Evolutionary conservation across 2,797 vertebrate genomes (phyloP).

Genomic region (Lepidocolaptes lacrymiger): DNA sequence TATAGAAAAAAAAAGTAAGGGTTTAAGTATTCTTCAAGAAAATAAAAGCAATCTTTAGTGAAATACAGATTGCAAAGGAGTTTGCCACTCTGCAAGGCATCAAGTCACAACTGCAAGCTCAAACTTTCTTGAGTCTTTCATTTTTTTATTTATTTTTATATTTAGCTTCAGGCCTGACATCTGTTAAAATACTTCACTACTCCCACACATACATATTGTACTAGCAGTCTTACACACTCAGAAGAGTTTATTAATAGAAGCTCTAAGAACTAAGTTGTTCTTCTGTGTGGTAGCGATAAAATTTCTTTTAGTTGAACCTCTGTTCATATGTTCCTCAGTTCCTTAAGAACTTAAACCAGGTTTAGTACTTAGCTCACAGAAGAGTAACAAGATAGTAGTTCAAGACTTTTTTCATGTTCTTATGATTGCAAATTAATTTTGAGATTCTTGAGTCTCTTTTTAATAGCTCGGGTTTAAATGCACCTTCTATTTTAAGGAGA

Average conservation of each 20-base stretch:
- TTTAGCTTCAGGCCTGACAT: conserved; percentile 20
- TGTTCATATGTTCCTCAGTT: conserved; percentile 43
- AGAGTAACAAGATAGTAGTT: neutral
- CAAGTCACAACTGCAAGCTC: neutral
- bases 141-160: conserved; percentile 23
- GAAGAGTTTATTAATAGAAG: conserved; percentile 39
- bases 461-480: conserved; percentile 59
- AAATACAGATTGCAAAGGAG: conserved; percentile 17
- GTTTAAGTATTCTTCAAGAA: neutral
- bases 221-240: neutral
- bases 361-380: conserved; percentile 1
- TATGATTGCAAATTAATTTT: conserved; percentile 61
- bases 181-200: neutral
- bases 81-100: neutral
- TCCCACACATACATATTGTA: neutral
- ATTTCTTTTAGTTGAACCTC: conserved; percentile 29
- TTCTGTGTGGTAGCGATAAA: neutral
- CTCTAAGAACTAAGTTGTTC: conserved; percentile 50
- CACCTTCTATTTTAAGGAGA: conserved; percentile 30
- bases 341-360: conserved; percentile 22
- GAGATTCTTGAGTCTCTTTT: conserved; percentile 44
- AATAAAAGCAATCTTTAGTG: neutral
- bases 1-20: neutral
- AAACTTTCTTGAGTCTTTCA: conserved; percentile 11
- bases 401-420: conserved; percentile 21